A percentile compares a stretch with the other conserved stretches of the same genome.
phyloP scores from a whole-genome alignment of 2,113 vertebrate species.

The Phoenicopterus ruber region DNA sequence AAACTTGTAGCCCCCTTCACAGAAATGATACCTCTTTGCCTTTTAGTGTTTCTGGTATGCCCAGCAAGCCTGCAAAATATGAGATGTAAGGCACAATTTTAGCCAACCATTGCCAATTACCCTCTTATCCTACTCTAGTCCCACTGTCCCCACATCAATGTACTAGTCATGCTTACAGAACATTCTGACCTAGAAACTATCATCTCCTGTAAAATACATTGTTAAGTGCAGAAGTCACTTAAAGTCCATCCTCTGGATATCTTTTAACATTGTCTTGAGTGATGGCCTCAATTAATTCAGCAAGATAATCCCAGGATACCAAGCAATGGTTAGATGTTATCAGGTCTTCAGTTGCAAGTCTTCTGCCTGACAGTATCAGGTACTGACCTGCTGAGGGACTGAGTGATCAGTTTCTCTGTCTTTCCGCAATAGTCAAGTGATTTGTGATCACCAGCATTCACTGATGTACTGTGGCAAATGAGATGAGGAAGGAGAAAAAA shows the following conservation, averaged over 20 bases:
- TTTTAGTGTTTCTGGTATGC: background rate
- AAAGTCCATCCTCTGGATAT: background rate
- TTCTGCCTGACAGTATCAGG: background rate
- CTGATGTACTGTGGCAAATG: background rate
- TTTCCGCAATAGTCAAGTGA: background rate
- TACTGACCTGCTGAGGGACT: background rate
- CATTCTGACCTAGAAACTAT: background rate
- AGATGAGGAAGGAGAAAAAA: background rate
- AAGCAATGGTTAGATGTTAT: background rate
- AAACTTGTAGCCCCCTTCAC: background rate
- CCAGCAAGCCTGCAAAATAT: background rate
- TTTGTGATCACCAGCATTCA: background rate
- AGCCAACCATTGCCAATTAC: background rate
- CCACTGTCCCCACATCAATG: background rate
- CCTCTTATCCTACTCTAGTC: background rate
- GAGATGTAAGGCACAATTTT: background rate
- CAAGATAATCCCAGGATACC: background rate
- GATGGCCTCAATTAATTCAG: background rate
- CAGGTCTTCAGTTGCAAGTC: background rate
- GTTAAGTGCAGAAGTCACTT: background rate
- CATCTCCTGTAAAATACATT: background rate
- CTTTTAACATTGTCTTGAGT: background rate
- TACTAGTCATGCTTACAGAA: background rate
- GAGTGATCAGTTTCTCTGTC: background rate
- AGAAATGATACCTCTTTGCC: background rate